Percentiles rank a stretch among this genome's conserved stretches.
phyloP scores from a whole-genome alignment of 1,140 invertebrate genomes.

The Elymnias hypermnestra region DNA sequence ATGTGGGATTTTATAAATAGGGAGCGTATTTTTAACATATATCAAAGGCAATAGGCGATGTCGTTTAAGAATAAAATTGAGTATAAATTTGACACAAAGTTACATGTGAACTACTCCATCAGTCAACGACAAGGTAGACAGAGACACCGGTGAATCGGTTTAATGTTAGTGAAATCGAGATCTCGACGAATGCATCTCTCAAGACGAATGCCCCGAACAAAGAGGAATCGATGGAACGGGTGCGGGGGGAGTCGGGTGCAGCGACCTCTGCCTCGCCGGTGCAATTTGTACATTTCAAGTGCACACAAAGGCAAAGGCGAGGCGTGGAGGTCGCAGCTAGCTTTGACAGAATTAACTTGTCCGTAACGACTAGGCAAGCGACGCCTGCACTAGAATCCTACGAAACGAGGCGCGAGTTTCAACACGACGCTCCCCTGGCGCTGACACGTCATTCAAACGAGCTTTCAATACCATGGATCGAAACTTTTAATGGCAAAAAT shows the following conservation, averaged over 20 bases:
- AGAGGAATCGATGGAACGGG: constrained; percentile 65
- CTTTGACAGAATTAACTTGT: constrained; percentile 75
- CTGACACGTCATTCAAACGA: no score
- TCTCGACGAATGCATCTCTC: constrained; percentile 58
- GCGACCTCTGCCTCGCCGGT: constrained; percentile 51
- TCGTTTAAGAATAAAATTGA: no score
- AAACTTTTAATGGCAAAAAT: no score
- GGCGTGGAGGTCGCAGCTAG: constrained; percentile 62
- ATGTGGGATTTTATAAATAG: no score
- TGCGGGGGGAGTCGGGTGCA: constrained; percentile 52
- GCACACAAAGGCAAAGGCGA: constrained; percentile 71
- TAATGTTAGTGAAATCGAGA: constrained; percentile 58
- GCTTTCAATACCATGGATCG: no score
- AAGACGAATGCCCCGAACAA: constrained; percentile 68
- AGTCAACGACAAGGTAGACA: constrained; percentile 33
- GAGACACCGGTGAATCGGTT: constrained; percentile 46
- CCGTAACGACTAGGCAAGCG: constrained; percentile 42
- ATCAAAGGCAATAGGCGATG: no score
- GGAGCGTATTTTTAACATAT: no score
- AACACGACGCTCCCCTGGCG: no score
- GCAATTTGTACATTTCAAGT: constrained; percentile 75
- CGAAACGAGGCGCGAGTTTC: no score
- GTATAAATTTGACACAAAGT: no score
- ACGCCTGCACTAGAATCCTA: constrained; percentile 51
- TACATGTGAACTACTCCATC: constrained; percentile 40